These are phyloP conservation scores for Aleiodes alternator DNA, from an alignment of 2,888 invertebrate genomes.

Conservation along the genomic window DNA sequence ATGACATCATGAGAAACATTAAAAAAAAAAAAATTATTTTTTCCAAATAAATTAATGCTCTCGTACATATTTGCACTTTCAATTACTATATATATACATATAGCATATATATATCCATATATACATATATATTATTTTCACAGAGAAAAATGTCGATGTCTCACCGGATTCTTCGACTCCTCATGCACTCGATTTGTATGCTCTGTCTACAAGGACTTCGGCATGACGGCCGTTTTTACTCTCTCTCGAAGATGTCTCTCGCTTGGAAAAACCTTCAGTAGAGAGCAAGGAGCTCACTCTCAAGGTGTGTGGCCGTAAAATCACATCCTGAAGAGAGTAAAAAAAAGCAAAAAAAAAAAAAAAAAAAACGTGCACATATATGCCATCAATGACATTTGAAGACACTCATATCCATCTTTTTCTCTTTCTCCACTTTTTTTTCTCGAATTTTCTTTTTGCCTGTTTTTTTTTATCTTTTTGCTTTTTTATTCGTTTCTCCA, in stretches of 20 bases:
- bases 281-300: slow-evolving; percentile 28
- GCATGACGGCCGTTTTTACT: slow-evolving; percentile 21
- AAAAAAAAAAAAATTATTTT: no score
- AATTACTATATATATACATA: no score
- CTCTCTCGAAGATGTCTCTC: slow-evolving; percentile 7
- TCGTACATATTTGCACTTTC: no score
- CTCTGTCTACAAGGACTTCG: slow-evolving; percentile 28
- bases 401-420: slow-evolving; percentile 36
- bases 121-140: no score
- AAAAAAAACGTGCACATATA: slow-evolving; percentile 39
- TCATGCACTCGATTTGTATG: slow-evolving; percentile 22
- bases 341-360: slow-evolving; percentile 46
- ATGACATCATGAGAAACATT: no score
- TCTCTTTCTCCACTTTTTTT: neutral
- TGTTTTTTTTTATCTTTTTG: no score
- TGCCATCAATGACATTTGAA: slow-evolving; percentile 61
- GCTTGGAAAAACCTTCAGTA: slow-evolving; percentile 21
- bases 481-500: neutral
- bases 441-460: no score
- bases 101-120: no score
- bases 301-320: slow-evolving; percentile 59
- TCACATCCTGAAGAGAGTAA: slow-evolving; percentile 44
- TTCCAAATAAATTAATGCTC: no score
- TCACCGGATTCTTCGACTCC: slow-evolving; percentile 9
- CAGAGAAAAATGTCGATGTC: neutral